Base-by-base conservation (phyloP, 2,888 invertebrate species). In the Alsophila aescularia region DNA sequence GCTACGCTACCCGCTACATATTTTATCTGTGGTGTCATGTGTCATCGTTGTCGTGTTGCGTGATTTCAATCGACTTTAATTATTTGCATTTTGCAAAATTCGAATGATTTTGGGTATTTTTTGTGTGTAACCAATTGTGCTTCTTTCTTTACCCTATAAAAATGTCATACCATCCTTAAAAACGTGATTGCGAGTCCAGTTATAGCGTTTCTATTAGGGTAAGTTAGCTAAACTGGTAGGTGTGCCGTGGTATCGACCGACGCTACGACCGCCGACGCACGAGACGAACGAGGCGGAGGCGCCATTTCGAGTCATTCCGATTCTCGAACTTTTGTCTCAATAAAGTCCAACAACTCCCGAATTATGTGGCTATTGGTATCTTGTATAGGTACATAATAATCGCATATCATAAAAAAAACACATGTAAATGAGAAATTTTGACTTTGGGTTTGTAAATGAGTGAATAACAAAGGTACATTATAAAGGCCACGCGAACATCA, bases 141-240 rank as follows among this genome's bases (percentile, higher is more conserved):
- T 14, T 43, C 47, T 51, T 43, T 34, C 49, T 64, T 66, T 68
- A 70, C 73, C 32, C 55, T 41, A 52, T 54, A 58, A 58, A 64
- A 66, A 80, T 80, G 78, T 67, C 45, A 65, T 50, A 50, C 45
- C 39, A 59, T 51, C 60, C 54, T 40, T 75, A 77, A 71, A 63
- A 58, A 59, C 43, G 71, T 69, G 70, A 60, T 52, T 58, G 52
- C 60, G 58, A 63, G 59, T 57, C 58, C 62, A 64, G 67, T 72
- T 68, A 59, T 74, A 72, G 70, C 66, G 61, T 69, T 43, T 55
- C 63, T 49, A 51, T 31, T 72, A 79, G 81, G 81, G 66, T 81
- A 77, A 81, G 81, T 81, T 41, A 49, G 50, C 65, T 58, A 60
- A 52, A 57, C 21, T 43, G 13, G n/a, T n/a, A 14, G 2, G 16